Base-by-base conservation (phyloP, 1,140 invertebrate species). In the Drosophila sucinea region DNA sequence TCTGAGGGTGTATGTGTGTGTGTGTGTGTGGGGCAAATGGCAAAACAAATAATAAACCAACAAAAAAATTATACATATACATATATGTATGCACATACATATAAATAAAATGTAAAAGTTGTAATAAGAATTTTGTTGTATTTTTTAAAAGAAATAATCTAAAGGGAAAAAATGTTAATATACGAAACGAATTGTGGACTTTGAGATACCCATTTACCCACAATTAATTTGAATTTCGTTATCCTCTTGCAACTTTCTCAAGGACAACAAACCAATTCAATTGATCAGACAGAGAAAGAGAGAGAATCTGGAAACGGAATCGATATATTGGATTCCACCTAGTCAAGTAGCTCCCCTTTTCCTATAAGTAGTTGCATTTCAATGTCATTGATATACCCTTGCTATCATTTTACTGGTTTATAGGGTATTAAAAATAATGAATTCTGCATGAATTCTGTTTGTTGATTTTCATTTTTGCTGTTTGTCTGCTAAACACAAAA, bases 401-500 rank as follows among this genome's bases (percentile, higher is more conserved):
- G 4, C 0, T 30, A 41, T 41, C 10, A 27, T 27, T 0, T 27
- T 7, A 27, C 23, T 27, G 8, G 8, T 8, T 51, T 51, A 51
- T 2, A 27, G 44, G 23, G 44, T 51, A 51, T 51, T 27, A 8
- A 27, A 33, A 44, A 23, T 8, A 33, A 38, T 54, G 30, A 85
- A 85, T 81, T 81, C 78, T 85, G 82, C 44, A 51, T 51, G 44
- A 51, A 51, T 51, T 51, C 44, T 51, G 44, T 51, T 81, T 85
- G 82, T 85, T 86, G 82, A 81, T 86, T 85, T 86, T 85, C 78
- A 85, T 85, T 85, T 81, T 86, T 81, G 74, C 74, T 85, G 82
- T 85, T 85, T 85, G 82, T 81, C 82, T 85, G 81, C 82, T 85
- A 85, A 85, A 85, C 82, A 85, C 82, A 85, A 85, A 86, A 76